Base-by-base conservation (phyloP, 2,888 invertebrate species). In the Xestia ashworthii region DNA sequence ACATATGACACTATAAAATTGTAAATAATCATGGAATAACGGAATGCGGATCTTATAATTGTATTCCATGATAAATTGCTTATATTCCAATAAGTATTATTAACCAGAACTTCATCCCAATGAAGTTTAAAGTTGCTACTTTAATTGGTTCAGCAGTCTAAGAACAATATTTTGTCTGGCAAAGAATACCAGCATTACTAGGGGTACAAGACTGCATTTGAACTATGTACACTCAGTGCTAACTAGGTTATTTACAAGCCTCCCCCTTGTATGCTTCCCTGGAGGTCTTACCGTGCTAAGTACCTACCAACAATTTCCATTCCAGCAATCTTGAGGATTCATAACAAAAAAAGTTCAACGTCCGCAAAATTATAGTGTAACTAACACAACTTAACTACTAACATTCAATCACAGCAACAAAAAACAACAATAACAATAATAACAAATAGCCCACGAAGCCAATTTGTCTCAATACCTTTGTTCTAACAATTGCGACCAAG, bases 401-500 rank as follows among this genome's bases (percentile, higher is more conserved):
- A 25, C 38, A 48, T 75, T 48, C 66, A 75, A 62, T 81, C 22
- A 50, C 38, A 22, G 32, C 48, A 44, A 46, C 58, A 65, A 58
- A 77, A 76, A 80, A n/a, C 12, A 62, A 64, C 22, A 75, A 68
- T 53, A 69, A 70, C 41, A 58, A 79, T 58, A 74, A 71, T 41
- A 44, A 68, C 46, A 81, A 77, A 82, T 76, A 62, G 53, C 62
- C 5, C 55, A 77, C 66, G 38, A 74, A 76, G 71, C 58, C 76
- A 83, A 88, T 87, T 87, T 80, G 76, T 87, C 77, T 83, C 67
- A 44, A 86, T 79, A 74, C 62, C 81, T 70, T 87, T 87, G 87
- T 87, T 85, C 78, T 77, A 81, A 76, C 72, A 69, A 75, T 83
- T 83, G 73, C 83, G 48, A 66, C 50, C 41, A 58, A 68, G 71